Evolutionary conservation across 2,797 vertebrate genomes (phyloP).

Genomic region (Buphagus erythrorhynchus): DNA sequence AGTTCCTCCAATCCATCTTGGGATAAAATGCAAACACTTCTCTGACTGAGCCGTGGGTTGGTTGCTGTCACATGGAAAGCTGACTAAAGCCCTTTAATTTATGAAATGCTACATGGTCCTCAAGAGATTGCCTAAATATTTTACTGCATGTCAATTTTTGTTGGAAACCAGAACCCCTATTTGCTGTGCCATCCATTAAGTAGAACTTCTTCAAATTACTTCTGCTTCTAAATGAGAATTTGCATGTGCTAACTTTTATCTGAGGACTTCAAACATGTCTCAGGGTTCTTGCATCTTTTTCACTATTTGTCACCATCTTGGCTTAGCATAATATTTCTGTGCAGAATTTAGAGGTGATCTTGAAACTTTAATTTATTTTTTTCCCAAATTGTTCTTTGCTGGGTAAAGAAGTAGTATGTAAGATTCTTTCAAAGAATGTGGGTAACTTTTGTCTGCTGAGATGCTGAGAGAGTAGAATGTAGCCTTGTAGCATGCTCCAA

Average conservation of each 20-base stretch:
- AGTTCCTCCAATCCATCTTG: conserved; percentile 2
- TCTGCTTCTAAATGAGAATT: conserved; percentile 4
- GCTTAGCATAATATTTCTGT: not conserved
- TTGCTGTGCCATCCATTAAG: not conserved
- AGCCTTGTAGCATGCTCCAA: not conserved
- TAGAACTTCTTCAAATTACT: conserved; percentile 25
- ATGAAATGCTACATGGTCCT: conserved; percentile 20
- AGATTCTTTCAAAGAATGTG: not conserved
- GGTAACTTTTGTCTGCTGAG: not conserved
- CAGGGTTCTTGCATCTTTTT: not conserved
- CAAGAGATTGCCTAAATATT: conserved; percentile 57
- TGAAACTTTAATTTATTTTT: not conserved
- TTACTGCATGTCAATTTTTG: conserved; percentile 53
- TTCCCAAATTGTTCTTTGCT: not conserved
- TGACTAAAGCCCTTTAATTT: conserved; percentile 47
- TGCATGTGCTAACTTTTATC: not conserved
- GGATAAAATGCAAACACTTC: conserved; percentile 37
- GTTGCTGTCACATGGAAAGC: conserved; percentile 14
- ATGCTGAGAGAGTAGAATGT: not conserved
- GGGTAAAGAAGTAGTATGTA: not conserved
- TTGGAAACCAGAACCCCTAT: conserved; percentile 40
- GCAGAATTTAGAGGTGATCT: not conserved
- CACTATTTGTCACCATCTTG: not conserved
- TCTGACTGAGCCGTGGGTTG: not conserved
- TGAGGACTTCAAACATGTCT: not conserved